Conservation (phyloP, 2,113 vertebrate species). For the Erythrolamprus reginae region DNA sequence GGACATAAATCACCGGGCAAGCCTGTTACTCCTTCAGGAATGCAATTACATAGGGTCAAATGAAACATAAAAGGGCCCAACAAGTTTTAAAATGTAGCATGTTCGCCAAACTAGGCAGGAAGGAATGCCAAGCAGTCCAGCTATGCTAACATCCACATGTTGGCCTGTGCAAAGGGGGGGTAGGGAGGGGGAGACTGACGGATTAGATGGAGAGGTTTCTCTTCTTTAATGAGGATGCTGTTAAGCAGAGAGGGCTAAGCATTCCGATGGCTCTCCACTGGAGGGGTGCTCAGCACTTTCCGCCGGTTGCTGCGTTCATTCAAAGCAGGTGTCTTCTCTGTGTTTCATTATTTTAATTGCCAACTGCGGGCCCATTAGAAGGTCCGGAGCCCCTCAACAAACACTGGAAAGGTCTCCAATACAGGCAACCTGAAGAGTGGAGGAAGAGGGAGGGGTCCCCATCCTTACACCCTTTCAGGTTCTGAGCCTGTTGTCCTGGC, state of each 20-base stretch:
- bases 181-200: background rate
- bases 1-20: conserved; percentile 89
- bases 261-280: conserved; percentile 27
- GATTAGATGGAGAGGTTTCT: conserved; percentile 69
- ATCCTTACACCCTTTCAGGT: background rate
- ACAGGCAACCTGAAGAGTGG: conserved; percentile 20
- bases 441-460: background rate
- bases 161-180: conserved; percentile 61
- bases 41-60: conserved; percentile 99
- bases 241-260: conserved; percentile 48
- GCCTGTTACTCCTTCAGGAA: conserved; percentile 97
- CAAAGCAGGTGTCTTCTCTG: conserved; percentile 64
- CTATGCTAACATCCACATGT: conserved; percentile 94
- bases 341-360: conserved; percentile 56
- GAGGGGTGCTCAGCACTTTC: conserved; percentile 29
- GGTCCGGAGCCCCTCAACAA: conserved; percentile 33
- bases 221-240: conserved; percentile 66
- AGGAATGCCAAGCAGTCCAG: conserved; percentile 97
- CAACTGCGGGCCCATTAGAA: conserved; percentile 19
- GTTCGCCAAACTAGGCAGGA: conserved; percentile 85
- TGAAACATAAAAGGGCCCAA: conserved; percentile 99
- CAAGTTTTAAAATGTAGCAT: conserved; percentile 98
- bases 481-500: background rate
- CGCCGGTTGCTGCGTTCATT: conserved; percentile 54
- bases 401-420: conserved; percentile 29